Conservation (phyloP, 1,140 invertebrate genomes). For the Solen grandis region DNA sequence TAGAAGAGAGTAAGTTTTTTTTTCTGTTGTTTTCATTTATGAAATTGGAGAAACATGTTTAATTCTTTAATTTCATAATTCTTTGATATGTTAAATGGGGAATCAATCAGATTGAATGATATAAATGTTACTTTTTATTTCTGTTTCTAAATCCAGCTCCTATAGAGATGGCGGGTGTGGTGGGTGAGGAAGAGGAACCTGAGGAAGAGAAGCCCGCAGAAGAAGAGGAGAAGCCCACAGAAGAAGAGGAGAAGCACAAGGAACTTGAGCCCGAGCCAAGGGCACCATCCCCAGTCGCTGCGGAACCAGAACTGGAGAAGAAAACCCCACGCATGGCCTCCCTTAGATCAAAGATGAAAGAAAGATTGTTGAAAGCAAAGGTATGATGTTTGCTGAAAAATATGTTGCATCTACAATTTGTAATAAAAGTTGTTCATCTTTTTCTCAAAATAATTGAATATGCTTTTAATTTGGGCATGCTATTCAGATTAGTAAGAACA, state of each 20-base stretch:
- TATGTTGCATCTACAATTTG: too few species aligned
- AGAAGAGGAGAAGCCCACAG: constrained; percentile 4
- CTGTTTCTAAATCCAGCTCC: constrained; percentile 14
- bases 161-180: constrained; percentile 21
- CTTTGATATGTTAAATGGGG: too few species aligned
- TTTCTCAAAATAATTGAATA: too few species aligned
- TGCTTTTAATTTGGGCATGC: too few species aligned
- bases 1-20: constrained; percentile 44
- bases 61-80: too few species aligned
- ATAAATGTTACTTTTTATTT: too few species aligned
- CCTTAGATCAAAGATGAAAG: constrained; percentile 56
- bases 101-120: too few species aligned
- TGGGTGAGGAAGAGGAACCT: constrained; percentile 15
- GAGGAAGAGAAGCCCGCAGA: constrained; percentile 1
- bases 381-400: too few species aligned
- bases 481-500: too few species aligned
- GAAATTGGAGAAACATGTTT: too few species aligned
- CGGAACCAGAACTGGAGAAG: constrained; percentile 21
- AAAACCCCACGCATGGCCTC: constrained; percentile 43
- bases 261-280: background rate
- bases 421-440: too few species aligned
- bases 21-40: background rate
- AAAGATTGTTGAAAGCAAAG: constrained; percentile 62
- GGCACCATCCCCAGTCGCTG: constrained; percentile 9
- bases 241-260: background rate